Conservation (phyloP, 2,113 vertebrate genomes). For the Neogobius melanostomus region DNA sequence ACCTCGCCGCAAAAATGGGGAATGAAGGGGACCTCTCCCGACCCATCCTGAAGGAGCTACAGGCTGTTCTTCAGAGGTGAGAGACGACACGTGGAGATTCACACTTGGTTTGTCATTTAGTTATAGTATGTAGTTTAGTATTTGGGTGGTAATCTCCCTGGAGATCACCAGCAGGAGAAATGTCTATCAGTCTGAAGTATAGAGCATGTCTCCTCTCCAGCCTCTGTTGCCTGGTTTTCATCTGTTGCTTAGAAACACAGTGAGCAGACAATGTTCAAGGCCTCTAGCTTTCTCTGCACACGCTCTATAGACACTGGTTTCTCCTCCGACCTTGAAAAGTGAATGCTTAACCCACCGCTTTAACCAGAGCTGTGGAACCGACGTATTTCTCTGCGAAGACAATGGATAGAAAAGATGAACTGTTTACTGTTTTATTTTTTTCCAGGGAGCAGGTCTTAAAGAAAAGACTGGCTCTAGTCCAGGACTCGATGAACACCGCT, state of each 20-base stretch:
- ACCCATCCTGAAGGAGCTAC: constrained; percentile 71
- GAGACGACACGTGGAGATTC: background rate
- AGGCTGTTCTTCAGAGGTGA: constrained; percentile 73
- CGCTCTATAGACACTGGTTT: constrained; percentile 11
- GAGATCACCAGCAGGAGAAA: background rate
- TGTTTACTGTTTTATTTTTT: background rate
- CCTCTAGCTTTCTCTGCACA: constrained; percentile 15
- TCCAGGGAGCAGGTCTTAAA: constrained; percentile 74
- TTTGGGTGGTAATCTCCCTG: background rate
- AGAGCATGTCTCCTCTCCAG: constrained; percentile 8
- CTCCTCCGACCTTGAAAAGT: constrained; percentile 24
- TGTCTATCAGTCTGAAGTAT: background rate
- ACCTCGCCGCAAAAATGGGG: constrained; percentile 35
- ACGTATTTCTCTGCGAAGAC: constrained; percentile 1
- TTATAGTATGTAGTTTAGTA: background rate
- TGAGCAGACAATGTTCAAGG: constrained; percentile 33
- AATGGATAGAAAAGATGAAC: background rate
- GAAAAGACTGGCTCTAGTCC: constrained; percentile 70
- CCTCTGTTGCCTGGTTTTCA: constrained; percentile 26
- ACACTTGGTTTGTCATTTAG: background rate
- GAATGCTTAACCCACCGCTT: constrained; percentile 1
- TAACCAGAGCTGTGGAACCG: background rate
- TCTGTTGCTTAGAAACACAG: constrained; percentile 63
- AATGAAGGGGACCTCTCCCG: constrained; percentile 41
- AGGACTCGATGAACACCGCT: constrained; percentile 73